These are phyloP conservation scores for Silurus meridionalis DNA, from an alignment of 2,113 vertebrate species.

Conservation along the genomic window DNA sequence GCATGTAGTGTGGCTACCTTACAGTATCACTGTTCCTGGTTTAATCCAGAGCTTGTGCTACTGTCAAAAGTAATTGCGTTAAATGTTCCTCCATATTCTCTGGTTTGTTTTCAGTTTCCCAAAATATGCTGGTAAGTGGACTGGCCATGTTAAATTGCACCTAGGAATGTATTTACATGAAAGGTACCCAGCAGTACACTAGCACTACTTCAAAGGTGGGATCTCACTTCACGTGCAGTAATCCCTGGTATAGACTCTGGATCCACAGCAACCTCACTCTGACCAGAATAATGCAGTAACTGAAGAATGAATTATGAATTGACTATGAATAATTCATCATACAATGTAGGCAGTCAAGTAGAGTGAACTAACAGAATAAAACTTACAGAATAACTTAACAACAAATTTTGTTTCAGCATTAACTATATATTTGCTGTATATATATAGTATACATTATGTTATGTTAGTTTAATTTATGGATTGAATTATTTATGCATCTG, in stretches of 20 bases:
- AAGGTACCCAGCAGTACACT: background rate
- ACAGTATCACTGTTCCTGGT: background rate
- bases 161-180: background rate
- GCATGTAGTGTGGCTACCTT: background rate
- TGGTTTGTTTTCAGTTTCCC: background rate
- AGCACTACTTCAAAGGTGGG: background rate
- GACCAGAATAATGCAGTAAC: background rate
- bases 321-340: background rate
- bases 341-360: background rate
- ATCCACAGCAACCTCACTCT: background rate
- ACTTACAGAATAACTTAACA: background rate
- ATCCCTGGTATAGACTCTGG: background rate
- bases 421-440: too few species aligned
- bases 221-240: background rate
- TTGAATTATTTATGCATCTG: background rate
- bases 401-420: background rate
- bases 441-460: background rate
- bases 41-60: background rate
- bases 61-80: background rate
- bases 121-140: background rate
- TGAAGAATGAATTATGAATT: constrained; percentile 2
- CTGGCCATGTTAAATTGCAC: background rate
- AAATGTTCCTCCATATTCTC: background rate
- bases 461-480: too few species aligned
- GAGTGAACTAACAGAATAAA: background rate